Evolutionary conservation across 2,888 invertebrate species (phyloP), one percentile per base, ranked within the genome.

Genomic region (Synergus umbraculus): DNA sequence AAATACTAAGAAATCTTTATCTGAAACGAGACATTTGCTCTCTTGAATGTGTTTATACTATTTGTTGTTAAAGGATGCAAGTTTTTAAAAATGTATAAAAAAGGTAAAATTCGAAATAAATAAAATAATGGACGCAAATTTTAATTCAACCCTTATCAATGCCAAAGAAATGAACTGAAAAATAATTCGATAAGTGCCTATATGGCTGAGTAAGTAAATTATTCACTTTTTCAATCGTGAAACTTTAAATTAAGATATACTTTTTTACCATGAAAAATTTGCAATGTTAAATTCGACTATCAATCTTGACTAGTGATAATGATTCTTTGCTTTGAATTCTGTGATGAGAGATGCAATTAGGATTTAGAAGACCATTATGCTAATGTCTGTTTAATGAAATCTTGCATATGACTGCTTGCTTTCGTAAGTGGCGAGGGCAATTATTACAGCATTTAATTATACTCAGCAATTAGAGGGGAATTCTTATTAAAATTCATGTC

Each of bases 1-100:
- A 66, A 67, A 58, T 54, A 67, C 22, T 41, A 44, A 78, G 58
- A 78, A 78, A 78, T 66, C 54, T 78, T 64, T 78, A 41, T 37
- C 13, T 13, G 18, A 43, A 29, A 65, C 10, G 18, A 67, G 54
- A 66, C 37, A 9, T 22, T 65, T 15, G 63, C 4, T 22, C 29
- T 13, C 18, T 46, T 46, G 18, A 12, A 15, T n/a, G n/a, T 15
- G 18, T 15, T 43, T 64, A 44, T 5, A 29, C 10, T 49, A 12
- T 15, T 37, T 7, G 12, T 15, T 22, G 37, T 9, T 44, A 44
- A 46, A 60, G 60, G 9, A 10, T 60, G 22, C 4, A 60, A 15
- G 5, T 22, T 18, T 18, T 18, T 60, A 60, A 60, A 7, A 49
- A 15, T 7, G n/a, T 7, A 10, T 22, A 22, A 22, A 60, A 10